Percentiles rank a stretch among this genome's conserved stretches.
These are phyloP conservation scores for Aphelocoma californica DNA, from an alignment of 2,797 vertebrate species.

Conservation along the genomic window DNA sequence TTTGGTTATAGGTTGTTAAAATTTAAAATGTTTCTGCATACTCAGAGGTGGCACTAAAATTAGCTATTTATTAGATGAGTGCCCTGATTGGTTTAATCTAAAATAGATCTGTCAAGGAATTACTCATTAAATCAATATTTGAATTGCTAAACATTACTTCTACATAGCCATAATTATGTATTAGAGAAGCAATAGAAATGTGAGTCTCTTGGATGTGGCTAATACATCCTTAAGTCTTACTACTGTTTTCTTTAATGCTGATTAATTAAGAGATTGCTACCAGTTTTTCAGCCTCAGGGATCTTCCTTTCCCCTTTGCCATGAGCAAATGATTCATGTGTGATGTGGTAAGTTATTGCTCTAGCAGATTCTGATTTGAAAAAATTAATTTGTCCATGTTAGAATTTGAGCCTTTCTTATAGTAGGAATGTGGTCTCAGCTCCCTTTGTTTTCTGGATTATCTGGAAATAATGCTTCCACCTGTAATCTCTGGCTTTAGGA, in stretches of 20 bases:
- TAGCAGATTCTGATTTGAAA: neutral
- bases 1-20: constrained; percentile 30
- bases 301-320: neutral
- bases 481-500: neutral
- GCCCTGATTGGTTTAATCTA: neutral
- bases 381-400: neutral
- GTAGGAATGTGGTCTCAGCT: neutral
- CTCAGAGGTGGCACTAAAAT: neutral
- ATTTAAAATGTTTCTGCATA: neutral
- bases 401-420: neutral
- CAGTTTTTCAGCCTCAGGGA: constrained; percentile 51
- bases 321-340: neutral
- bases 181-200: constrained; percentile 56
- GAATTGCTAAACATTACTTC: neutral
- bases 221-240: neutral
- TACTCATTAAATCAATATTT: constrained; percentile 19
- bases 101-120: constrained; percentile 19
- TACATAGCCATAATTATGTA: constrained; percentile 43
- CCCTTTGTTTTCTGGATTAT: neutral
- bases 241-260: constrained; percentile 14
- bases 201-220: constrained; percentile 35
- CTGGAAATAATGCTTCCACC: neutral
- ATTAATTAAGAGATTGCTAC: constrained; percentile 19
- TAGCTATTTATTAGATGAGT: constrained; percentile 2
- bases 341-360: neutral